Conservation (phyloP, 2,888 invertebrate genomes). For the Morpho deidamia region DNA sequence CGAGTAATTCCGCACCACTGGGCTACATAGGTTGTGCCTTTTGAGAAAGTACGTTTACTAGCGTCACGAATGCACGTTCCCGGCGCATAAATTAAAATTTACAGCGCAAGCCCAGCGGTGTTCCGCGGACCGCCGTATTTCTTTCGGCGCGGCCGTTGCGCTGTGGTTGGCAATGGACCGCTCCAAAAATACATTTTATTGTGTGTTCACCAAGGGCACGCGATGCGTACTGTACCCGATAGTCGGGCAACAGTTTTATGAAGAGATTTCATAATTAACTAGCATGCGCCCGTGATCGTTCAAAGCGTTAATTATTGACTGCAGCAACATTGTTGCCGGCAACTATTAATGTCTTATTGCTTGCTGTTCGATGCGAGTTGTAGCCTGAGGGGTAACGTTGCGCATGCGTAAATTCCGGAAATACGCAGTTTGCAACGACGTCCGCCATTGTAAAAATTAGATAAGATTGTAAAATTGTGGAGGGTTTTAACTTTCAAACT, state of each 20-base stretch:
- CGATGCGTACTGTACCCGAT: constrained; percentile 34
- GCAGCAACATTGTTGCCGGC: no score
- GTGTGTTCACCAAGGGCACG: constrained; percentile 69
- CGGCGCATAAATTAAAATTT: constrained; percentile 42
- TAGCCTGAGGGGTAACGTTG: no score
- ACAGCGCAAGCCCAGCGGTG: constrained; percentile 39
- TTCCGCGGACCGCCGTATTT: constrained; percentile 43
- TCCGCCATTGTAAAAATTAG: no score
- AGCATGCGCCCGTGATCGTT: constrained; percentile 2
- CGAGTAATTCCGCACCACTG: no score
- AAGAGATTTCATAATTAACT: constrained; percentile 50
- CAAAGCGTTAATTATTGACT: no score
- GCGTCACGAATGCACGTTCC: constrained; percentile 34
- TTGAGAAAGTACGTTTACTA: constrained; percentile 32
- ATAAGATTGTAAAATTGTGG: no score
- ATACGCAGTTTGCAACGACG: no score
- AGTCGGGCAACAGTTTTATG: constrained; percentile 37
- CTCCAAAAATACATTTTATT: constrained; percentile 72
- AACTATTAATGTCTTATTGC: no score
- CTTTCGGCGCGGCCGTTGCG: constrained; percentile 61
- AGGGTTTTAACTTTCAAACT: no score
- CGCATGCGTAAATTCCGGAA: no score
- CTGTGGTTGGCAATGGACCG: constrained; percentile 67
- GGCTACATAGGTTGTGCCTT: no score
- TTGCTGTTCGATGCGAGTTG: no score